phyloP scores from a whole-genome alignment of 2,797 vertebrate genomes.

The Catharus ustulatus region DNA sequence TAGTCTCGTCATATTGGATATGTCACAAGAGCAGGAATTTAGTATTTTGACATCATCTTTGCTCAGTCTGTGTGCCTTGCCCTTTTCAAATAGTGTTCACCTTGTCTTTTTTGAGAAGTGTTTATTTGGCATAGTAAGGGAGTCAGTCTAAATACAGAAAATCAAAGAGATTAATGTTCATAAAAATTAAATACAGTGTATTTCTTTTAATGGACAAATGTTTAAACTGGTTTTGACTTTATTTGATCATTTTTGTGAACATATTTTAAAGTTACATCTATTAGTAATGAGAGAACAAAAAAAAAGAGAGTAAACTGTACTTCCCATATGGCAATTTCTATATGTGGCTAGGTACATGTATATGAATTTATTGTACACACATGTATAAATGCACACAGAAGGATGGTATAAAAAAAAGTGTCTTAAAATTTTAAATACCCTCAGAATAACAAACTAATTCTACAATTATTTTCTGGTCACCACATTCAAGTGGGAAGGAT shows the following conservation, averaged over 20 bases:
- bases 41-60: neutral
- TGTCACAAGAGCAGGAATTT: neutral
- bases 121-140: neutral
- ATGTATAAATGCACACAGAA: fast-evolving
- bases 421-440: neutral
- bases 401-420: neutral
- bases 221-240: neutral
- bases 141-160: neutral
- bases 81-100: slow-evolving; percentile 11
- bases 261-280: neutral
- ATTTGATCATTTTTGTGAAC: neutral
- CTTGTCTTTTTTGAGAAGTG: neutral
- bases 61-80: neutral
- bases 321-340: neutral
- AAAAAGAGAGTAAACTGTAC: neutral
- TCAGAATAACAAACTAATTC: slow-evolving; percentile 33
- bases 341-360: neutral
- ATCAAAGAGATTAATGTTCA: neutral
- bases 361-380: neutral
- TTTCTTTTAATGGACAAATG: neutral
- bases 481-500: neutral
- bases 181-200: neutral
- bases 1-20: neutral
- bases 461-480: slow-evolving; percentile 34
- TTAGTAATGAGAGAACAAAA: neutral